Base-by-base conservation (phyloP, 2,113 vertebrate genomes). In the Astur gentilis region DNA sequence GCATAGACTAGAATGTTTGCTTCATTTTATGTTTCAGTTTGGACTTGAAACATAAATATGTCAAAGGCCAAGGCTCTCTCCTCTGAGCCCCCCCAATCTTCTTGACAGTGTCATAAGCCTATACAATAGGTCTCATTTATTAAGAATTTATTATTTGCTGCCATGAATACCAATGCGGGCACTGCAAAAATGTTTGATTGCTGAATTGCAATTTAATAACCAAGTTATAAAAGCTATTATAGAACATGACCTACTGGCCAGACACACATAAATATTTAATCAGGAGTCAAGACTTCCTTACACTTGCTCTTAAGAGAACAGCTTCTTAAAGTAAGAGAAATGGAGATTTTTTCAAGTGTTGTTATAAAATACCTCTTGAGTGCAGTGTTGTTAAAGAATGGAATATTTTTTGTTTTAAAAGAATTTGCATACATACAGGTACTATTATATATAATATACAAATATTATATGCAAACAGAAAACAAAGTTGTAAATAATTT, bases 231-330 rank as follows among this genome's bases (percentile, higher is more conserved):
- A 95, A 95, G 40, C 45, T 93, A 54, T 81, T 87, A 83, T 54
- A 94, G 89, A 97, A 92, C 67, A 83, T 54, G 58, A 95, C 78
- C 75, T 87, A 50, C 16, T 83, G 58, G 67, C 54, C 61, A 96
- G 77, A 55, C 29, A 65, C 38, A 92, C 4, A 42, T 93, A 83
- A 95, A 96, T 97, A 96, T 96, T 98, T 97, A 97, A 96, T 83
- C 50, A 94, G 26, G 44, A 91, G 29, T 96, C 94, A 88, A 95
- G 93, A 67, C 32, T 90, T 91, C 52, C 60, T 82, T 88, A 94
- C 2, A 55, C 13, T 96, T 91, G 52, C 10, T 70, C 47, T 83
- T 91, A 52, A 90, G 40, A 71, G 65, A 70, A 55, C 11, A 77
- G 29, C 16, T 79, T 77, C 67, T 93, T 84, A 62, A 91, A 66